Base-by-base conservation (phyloP, 1,140 invertebrate species). In the Triops cancriformis region DNA sequence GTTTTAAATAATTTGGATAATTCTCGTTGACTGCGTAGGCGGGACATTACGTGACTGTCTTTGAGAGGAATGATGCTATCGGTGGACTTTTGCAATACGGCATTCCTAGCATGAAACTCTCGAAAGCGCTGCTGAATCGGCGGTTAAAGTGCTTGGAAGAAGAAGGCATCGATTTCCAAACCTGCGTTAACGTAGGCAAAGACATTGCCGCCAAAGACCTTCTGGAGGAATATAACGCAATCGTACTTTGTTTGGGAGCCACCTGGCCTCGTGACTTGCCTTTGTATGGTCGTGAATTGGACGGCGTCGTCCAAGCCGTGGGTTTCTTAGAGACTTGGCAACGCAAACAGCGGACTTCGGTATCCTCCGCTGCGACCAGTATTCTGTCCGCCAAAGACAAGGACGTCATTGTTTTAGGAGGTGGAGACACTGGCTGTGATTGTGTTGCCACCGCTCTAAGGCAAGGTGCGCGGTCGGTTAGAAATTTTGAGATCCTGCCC, bases 371-470 rank as follows among this genome's bases (percentile, higher is more conserved):
- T 79, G 80, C 87, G 12, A 26, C 26, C 81, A 83, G 89, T 72
- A 84, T 85, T 42, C 88, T 94, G 42, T 88, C 90, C 64, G 97
- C 98, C 23, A 93, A 96, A 83, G 94, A 93, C 81, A 99, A 98
- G 85, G 88, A 98, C 85, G 96, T 99, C 5, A 91, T 99, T 79
- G 91, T 99, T 77, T 97, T 99, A 81, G 98, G 98, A 26, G 98
- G 98, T 14, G 98, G 98, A 31, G 98, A 99, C 84, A 99, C 98
- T n/a, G 98, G 98, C 0, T 97, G 95, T 86, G 98, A 99, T 88
- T 99, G 98, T 83, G 99, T 99, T 85, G 98, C 94, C 51, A 99
- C 98, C 1, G 97, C 96, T 3, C 88, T 99, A 14, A 89, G 98
- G 82, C 96, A 98, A 85, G 96, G 97, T 64, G 98, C 98, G n/a